Percentiles rank a stretch among this genome's conserved stretches.
Conservation (phyloP, 2,797 vertebrate species). For the Halcyon chelicuti region DNA sequence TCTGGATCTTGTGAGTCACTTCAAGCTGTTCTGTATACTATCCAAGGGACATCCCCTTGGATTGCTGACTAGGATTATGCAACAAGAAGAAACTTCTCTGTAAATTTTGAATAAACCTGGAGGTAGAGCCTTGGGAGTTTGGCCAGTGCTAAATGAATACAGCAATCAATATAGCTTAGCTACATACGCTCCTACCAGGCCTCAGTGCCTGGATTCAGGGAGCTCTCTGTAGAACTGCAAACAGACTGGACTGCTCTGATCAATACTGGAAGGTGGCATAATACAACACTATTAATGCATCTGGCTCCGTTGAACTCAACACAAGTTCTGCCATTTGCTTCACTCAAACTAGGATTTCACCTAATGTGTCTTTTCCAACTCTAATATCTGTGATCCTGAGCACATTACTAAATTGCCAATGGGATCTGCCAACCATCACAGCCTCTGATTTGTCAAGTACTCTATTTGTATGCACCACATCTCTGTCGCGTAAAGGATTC, state of each 20-base stretch:
- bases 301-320: background rate
- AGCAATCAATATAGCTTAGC: conserved; percentile 10
- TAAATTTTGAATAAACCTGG: background rate
- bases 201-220: background rate
- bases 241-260: background rate
- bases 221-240: background rate
- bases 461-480: conserved; percentile 61
- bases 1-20: background rate
- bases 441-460: conserved; percentile 44
- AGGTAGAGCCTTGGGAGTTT: background rate
- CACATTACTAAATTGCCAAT: conserved; percentile 16
- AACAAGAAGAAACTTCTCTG: background rate
- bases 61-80: background rate
- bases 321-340: conserved; percentile 21
- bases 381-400: conserved; percentile 26
- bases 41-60: background rate
- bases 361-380: background rate
- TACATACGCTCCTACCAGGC: background rate
- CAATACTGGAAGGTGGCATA: background rate
- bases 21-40: background rate
- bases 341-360: background rate
- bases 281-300: background rate
- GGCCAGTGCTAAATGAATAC: background rate
- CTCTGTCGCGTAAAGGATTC: conserved; percentile 48
- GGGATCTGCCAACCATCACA: conserved; percentile 47